Base-by-base conservation (phyloP, 2,797 vertebrate species). In the Echeneis naucrates region DNA sequence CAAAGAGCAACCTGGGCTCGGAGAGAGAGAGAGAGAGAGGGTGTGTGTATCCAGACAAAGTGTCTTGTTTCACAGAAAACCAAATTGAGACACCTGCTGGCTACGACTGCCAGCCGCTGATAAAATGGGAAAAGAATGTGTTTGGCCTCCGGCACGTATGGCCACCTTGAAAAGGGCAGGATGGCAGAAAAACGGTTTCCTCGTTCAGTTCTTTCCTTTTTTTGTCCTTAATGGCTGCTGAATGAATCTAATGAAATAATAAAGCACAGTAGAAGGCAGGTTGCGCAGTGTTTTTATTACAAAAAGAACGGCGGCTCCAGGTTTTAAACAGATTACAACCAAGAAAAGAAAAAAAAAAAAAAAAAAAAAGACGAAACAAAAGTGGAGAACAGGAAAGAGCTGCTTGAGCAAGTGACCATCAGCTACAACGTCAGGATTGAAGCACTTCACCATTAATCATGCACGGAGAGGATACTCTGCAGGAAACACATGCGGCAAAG, bases 371-470 rank as follows among this genome's bases (percentile, higher is more conserved):
- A n/a, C n/a, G n/a, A n/a, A n/a, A n/a, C n/a, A n/a, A n/a, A n/a
- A n/a, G 72, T 77, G 87, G 73, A 84, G 88, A n/a, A 91, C 78
- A 75, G 72, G 58, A 83, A 87, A 80, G 50, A 75, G 77, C 81
- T 87, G 87, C 84, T 91, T 67, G 76, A 84, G 87, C 82, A 83
- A 88, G 81, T 73, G 82, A 88, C 68, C 77, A 81, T 91, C 82
- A 80, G 82, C 84, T 79, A 89, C 85, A 63, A 92, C 86, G 84
- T 78, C 80, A 68, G 87, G 82, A 81, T 75, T 86, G 72, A 87
- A 90, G 83, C 85, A 78, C 86, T 86, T 77, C 82, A 89, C 84
- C 86, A 84, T 77, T 77, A 68, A 89, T 75, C 90, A 93, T 93
- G 92, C 92, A 88, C 52, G 27, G 81, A 87, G 75, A 85, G 72